phyloP scores from a whole-genome alignment of 2,797 vertebrate species.

The Manis crassicaudata region DNA sequence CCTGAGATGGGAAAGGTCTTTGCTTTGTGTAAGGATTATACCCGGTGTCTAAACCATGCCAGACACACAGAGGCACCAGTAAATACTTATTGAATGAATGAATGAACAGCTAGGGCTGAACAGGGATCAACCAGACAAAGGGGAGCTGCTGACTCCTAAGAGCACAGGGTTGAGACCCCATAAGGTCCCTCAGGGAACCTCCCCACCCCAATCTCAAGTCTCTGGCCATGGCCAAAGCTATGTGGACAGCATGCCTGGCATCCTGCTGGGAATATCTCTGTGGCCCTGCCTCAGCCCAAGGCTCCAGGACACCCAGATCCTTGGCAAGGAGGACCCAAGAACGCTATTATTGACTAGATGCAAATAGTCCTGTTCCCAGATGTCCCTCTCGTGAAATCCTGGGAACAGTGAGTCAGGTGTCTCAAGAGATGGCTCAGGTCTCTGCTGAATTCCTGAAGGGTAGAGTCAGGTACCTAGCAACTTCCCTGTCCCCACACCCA shows the following conservation, averaged over 20 bases:
- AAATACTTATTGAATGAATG: neutral
- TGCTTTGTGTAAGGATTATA: neutral
- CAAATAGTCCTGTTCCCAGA: neutral
- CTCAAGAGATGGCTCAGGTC: neutral
- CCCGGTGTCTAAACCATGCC: neutral
- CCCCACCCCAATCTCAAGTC: neutral
- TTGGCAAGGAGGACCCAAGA: neutral
- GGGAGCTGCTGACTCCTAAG: neutral
- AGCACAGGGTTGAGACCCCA: neutral
- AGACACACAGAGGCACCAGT: neutral
- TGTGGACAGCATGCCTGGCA: neutral
- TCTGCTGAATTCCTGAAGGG: conserved; percentile 72
- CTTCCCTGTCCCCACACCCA: conserved; percentile 62
- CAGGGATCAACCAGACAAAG: neutral
- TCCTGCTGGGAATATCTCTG: neutral
- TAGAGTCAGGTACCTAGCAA: conserved; percentile 62
- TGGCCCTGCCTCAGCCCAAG: neutral
- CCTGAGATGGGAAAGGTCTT: neutral
- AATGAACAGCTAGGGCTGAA: neutral
- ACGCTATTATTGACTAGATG: neutral
- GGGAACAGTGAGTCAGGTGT: conserved; percentile 44
- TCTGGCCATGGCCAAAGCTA: neutral
- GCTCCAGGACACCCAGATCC: neutral
- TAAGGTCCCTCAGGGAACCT: neutral
- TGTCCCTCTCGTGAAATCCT: conserved; percentile 27